Conservation (phyloP, 2,113 vertebrate genomes). For the Thamnophis sirtalis region DNA sequence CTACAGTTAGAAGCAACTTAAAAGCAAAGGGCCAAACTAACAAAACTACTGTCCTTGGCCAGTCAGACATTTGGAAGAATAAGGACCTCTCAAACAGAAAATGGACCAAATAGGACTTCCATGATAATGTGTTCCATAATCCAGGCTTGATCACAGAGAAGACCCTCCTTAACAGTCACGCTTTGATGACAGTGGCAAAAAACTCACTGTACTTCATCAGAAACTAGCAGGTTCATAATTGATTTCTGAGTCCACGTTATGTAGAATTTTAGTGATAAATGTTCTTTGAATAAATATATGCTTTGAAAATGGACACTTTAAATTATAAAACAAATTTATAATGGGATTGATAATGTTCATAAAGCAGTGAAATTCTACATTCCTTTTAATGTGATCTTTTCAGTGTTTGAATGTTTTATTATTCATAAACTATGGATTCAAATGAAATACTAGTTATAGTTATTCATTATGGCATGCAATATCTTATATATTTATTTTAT, state of each 20-base stretch:
- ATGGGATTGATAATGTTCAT: neutral
- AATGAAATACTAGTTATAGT: neutral
- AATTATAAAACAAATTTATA: neutral
- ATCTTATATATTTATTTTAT: conserved; percentile 54
- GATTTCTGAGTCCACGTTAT: neutral
- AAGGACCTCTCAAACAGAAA: neutral
- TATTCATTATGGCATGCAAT: conserved; percentile 9
- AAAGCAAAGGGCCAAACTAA: neutral
- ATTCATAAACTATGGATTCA: neutral
- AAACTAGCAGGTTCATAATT: neutral
- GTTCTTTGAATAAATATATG: neutral
- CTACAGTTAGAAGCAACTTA: neutral
- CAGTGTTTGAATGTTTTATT: neutral
- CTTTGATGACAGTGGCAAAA: neutral
- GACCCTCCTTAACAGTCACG: neutral
- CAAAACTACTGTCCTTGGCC: neutral
- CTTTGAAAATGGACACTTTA: neutral
- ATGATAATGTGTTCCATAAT: neutral
- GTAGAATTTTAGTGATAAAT: neutral
- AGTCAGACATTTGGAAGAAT: neutral
- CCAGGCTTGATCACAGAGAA: neutral
- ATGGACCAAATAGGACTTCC: neutral
- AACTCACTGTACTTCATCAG: neutral
- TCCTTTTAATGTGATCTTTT: neutral
- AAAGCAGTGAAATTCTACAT: neutral